phyloP scores from a whole-genome alignment of 2,797 vertebrate species.

The Sebastiscus albofasciatus region DNA sequence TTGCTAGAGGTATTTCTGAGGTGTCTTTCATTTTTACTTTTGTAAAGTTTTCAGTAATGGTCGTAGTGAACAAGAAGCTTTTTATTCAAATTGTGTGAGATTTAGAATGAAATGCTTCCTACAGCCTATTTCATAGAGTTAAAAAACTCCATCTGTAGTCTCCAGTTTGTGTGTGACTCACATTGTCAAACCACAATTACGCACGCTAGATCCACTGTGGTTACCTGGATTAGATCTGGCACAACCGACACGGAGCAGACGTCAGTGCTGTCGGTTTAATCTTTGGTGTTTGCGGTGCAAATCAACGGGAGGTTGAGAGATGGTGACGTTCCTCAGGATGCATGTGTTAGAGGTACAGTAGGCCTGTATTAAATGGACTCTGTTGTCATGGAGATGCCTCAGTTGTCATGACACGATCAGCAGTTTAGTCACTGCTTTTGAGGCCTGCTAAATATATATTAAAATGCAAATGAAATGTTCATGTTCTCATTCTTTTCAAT shows the following conservation, averaged over 20 bases:
- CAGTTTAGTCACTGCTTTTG: background rate
- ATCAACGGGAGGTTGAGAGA: background rate
- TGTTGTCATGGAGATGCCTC: constrained; percentile 3
- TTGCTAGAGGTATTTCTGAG: background rate
- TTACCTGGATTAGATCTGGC: background rate
- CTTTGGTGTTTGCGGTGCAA: background rate
- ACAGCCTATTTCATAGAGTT: background rate
- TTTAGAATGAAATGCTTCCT: background rate
- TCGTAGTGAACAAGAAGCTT: background rate
- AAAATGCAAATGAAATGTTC: background rate
- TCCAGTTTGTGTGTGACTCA: background rate
- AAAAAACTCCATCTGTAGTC: background rate
- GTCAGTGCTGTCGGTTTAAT: background rate
- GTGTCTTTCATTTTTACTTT: constrained; percentile 7
- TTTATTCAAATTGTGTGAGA: background rate
- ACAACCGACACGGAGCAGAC: background rate
- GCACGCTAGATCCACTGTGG: background rate
- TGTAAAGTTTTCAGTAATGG: background rate
- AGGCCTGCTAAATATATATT: background rate
- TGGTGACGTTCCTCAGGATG: background rate
- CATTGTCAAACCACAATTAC: background rate
- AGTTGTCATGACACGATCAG: background rate
- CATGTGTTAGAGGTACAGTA: background rate
- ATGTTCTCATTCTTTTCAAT: background rate
- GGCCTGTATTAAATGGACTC: background rate